Conservation (phyloP, 2,888 invertebrate genomes). For the Odontomyia ornata region DNA sequence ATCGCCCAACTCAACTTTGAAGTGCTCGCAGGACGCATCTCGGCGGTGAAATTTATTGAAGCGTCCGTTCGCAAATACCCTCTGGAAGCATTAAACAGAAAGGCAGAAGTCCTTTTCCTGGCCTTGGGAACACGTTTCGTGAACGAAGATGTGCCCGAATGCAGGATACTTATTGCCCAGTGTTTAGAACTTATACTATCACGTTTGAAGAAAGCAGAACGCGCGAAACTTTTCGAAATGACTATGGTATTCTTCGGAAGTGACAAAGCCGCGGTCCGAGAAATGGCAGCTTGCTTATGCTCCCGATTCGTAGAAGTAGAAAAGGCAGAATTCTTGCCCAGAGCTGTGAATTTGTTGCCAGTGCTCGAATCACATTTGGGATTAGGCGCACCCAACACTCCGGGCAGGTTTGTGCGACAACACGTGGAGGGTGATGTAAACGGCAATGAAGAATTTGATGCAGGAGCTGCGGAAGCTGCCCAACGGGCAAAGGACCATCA, state of each 20-base stretch:
- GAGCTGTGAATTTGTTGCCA: conserved; percentile 71
- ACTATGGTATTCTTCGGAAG: conserved; percentile 74
- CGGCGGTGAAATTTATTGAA: conserved; percentile 85
- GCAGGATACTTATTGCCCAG: conserved; percentile 76
- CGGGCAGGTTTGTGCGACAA: conserved; percentile 71
- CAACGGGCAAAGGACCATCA: conserved; percentile 73
- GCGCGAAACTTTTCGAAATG: conserved; percentile 76
- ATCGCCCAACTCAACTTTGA: conserved; percentile 84
- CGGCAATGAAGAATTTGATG: conserved; percentile 42
- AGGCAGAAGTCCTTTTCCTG: conserved; percentile 73
- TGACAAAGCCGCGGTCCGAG: conserved; percentile 73
- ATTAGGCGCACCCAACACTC: conserved; percentile 63
- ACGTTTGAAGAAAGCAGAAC: conserved; percentile 67
- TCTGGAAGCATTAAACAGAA: conserved; percentile 59
- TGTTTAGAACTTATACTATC: conserved; percentile 77
- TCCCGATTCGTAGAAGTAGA: conserved; percentile 84
- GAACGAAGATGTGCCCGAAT: conserved; percentile 82
- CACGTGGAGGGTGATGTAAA: conserved; percentile 40
- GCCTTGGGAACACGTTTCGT: conserved; percentile 80
- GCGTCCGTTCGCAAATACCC: conserved; percentile 81
- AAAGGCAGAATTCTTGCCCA: conserved; percentile 73
- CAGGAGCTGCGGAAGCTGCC: conserved; percentile 44
- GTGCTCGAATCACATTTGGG: conserved; percentile 67
- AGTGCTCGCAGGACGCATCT: conserved; percentile 81
- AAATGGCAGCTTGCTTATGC: conserved; percentile 80